phyloP scores from a whole-genome alignment of 1,140 invertebrate genomes.

The Philopotamus ludificatus region DNA sequence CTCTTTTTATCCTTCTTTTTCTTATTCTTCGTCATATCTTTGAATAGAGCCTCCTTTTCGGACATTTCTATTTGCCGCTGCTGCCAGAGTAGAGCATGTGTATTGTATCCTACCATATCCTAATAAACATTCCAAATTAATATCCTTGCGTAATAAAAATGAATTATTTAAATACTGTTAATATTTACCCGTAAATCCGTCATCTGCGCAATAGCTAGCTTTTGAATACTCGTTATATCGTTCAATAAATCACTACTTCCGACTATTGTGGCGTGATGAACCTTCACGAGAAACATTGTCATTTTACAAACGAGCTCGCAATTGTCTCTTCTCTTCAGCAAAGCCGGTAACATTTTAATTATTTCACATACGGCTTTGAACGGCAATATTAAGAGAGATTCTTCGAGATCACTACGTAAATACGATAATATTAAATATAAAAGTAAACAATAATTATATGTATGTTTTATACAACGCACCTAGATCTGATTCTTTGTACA shows the following conservation, averaged over 20 bases:
- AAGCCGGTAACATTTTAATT: constrained; percentile 66
- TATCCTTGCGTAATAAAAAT: neutral
- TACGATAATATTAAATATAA: constrained; percentile 6
- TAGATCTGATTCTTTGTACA: constrained; percentile 72
- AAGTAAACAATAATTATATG: neutral
- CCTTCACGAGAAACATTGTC: constrained; percentile 76
- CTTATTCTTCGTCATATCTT: constrained; percentile 69
- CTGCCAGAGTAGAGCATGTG: constrained; percentile 77
- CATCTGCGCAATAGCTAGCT: constrained; percentile 59
- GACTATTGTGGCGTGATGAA: constrained; percentile 83
- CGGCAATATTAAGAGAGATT: constrained; percentile 81
- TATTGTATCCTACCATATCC: constrained; percentile 86
- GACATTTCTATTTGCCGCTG: constrained; percentile 75
- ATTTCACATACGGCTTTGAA: constrained; percentile 80
- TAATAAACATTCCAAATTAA: constrained; percentile 49
- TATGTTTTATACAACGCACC: constrained; percentile 46
- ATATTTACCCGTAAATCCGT: constrained; percentile 63
- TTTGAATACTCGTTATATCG: constrained; percentile 67
- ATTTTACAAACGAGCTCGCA: constrained; percentile 75
- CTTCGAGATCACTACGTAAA: constrained; percentile 82
- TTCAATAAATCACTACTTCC: constrained; percentile 67
- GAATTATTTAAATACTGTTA: neutral
- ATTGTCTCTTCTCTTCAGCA: constrained; percentile 67
- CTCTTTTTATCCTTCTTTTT: constrained; percentile 68
- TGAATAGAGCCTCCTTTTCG: constrained; percentile 81